phyloP scores from a whole-genome alignment of 2,113 vertebrate genomes.

The Arenaria interpres region DNA sequence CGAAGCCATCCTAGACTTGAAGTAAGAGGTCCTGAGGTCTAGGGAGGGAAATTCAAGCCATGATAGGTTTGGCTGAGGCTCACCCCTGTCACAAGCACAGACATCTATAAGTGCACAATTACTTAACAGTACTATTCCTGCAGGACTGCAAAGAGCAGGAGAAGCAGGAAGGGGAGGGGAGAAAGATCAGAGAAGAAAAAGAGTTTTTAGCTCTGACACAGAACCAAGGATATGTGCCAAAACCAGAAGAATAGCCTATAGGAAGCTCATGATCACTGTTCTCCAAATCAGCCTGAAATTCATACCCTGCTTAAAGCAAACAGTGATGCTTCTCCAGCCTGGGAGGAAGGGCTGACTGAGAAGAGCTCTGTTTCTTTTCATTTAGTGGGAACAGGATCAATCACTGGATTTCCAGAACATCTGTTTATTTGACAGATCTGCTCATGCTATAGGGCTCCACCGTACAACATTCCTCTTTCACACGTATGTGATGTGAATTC shows the following conservation, averaged over 20 bases:
- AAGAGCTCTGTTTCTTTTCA: background rate
- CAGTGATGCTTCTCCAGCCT: background rate
- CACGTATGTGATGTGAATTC: background rate
- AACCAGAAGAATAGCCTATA: background rate
- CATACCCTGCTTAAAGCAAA: background rate
- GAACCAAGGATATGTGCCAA: background rate
- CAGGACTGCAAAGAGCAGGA: background rate
- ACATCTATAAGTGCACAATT: background rate
- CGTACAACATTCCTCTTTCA: background rate
- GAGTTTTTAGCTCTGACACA: background rate
- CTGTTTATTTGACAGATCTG: background rate
- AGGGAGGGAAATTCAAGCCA: slow-evolving; percentile 18
- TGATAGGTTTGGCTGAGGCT: background rate
- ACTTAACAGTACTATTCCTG: background rate
- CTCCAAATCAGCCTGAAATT: background rate
- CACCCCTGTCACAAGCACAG: background rate
- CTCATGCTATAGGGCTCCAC: background rate
- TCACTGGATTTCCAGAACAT: background rate
- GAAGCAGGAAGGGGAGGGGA: background rate
- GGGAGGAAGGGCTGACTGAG: background rate
- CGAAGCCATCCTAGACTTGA: background rate
- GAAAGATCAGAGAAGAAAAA: background rate
- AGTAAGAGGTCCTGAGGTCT: slow-evolving; percentile 36
- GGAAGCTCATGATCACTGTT: background rate
- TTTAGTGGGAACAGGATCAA: background rate